A percentile compares a stretch with the other conserved stretches of the same genome.
Conservation (phyloP, 2,113 vertebrate species). For the Chamaea fasciata region DNA sequence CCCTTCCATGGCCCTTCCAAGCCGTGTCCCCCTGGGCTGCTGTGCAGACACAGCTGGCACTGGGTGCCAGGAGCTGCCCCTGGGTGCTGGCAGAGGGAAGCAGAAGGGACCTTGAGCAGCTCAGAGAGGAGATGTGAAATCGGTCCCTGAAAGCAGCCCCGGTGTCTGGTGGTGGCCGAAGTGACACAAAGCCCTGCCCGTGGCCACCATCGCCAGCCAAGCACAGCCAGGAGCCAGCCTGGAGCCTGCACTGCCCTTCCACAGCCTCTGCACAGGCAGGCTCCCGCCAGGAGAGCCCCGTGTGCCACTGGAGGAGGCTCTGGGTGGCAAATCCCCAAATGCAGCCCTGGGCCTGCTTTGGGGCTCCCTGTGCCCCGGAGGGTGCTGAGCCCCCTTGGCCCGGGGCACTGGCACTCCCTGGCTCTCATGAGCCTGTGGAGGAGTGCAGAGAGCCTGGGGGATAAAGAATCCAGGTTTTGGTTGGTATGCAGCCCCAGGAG, state of each 20-base stretch:
- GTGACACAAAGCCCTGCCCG: neutral
- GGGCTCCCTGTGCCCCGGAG: neutral
- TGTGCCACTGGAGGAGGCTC: neutral
- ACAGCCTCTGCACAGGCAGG: neutral
- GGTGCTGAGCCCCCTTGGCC: neutral
- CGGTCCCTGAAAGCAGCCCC: accelerated
- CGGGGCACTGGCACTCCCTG: neutral
- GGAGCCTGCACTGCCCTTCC: neutral
- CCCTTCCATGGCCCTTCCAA: accelerated
- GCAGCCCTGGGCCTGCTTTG: neutral
- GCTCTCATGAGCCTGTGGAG: neutral
- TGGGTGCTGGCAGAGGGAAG: neutral
- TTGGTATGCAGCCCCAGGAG: neutral
- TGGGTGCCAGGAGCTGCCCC: neutral
- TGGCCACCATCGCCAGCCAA: neutral
- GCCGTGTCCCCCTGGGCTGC: neutral
- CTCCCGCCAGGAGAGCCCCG: neutral
- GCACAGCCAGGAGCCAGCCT: neutral
- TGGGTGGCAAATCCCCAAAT: neutral
- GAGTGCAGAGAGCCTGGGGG: neutral
- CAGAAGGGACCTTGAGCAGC: neutral
- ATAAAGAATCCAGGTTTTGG: accelerated
- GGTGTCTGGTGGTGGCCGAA: accelerated
- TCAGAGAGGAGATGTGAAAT: neutral
- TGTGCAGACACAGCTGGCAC: neutral